Evolutionary conservation across 1,140 invertebrate species (phyloP).

Genomic region (Pogonomyrmex californicus): DNA sequence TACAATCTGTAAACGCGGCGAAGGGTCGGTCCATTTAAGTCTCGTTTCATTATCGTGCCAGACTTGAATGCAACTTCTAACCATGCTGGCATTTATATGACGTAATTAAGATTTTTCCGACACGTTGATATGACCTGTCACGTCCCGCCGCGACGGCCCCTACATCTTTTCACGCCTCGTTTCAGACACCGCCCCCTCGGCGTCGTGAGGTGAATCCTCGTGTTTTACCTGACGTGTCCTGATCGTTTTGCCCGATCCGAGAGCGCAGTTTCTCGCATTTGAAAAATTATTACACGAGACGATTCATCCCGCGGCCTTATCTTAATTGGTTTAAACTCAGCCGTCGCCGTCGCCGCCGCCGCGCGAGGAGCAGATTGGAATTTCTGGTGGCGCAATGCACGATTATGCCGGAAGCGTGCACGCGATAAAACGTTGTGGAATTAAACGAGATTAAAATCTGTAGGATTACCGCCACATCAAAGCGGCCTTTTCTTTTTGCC

Average conservation of each 20-base stretch:
- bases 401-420: slow-evolving; percentile 58
- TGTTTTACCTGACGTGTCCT: not conserved
- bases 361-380: slow-evolving; percentile 60
- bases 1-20: slow-evolving; percentile 57
- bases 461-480: slow-evolving; percentile 56
- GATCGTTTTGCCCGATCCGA: not conserved
- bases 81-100: slow-evolving; percentile 52
- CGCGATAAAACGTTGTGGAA: slow-evolving; percentile 62
- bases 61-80: slow-evolving; percentile 35
- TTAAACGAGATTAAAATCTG: slow-evolving; percentile 65
- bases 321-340: slow-evolving; percentile 61
- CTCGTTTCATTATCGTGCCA: slow-evolving; percentile 58
- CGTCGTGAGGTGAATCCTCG: not conserved
- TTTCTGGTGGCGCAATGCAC: slow-evolving; percentile 57
- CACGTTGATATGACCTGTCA: not conserved
- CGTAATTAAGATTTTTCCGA: slow-evolving; percentile 64
- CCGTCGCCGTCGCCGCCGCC: not conserved
- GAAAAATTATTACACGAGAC: slow-evolving; percentile 58
- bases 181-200: not conserved
- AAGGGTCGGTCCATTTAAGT: slow-evolving; percentile 55
- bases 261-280: not conserved
- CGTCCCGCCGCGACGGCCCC: not conserved
- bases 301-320: slow-evolving; percentile 51
- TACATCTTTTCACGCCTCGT: not conserved
- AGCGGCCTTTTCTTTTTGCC: slow-evolving; percentile 45